Percentiles rank a stretch among this genome's conserved stretches.
phyloP scores from a whole-genome alignment of 2,113 vertebrate species.

The Antigone vipio region DNA sequence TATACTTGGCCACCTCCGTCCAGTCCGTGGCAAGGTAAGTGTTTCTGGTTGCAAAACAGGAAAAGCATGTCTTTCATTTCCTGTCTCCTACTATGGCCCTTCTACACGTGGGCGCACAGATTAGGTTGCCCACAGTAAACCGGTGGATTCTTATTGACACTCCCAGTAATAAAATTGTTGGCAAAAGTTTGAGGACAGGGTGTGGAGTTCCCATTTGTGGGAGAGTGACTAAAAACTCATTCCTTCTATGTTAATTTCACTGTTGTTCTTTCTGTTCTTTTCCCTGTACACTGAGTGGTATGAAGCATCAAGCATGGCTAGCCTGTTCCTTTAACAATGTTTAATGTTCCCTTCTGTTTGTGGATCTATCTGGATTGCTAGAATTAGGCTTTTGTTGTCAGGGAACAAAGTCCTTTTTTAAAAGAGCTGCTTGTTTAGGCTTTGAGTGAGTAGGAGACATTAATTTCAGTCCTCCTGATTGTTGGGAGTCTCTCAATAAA shows the following conservation, averaged over 20 bases:
- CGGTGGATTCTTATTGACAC: neutral
- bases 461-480: neutral
- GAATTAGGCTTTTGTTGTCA: neutral
- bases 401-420: neutral
- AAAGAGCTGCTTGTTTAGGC: neutral
- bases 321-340: neutral
- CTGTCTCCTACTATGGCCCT: neutral
- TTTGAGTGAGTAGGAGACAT: neutral
- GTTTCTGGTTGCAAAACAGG: neutral
- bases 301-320: neutral
- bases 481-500: neutral
- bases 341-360: neutral
- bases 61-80: neutral
- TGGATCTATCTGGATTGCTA: neutral
- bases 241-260: neutral
- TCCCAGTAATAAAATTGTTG: constrained; percentile 56
- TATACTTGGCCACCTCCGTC: neutral
- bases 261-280: neutral
- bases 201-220: constrained; percentile 30
- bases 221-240: neutral
- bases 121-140: neutral
- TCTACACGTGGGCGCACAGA: neutral
- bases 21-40: neutral
- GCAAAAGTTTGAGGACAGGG: constrained; percentile 33
- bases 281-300: neutral